Base-by-base conservation (phyloP, 2,888 invertebrate genomes). In the Charanyca ferruginea region DNA sequence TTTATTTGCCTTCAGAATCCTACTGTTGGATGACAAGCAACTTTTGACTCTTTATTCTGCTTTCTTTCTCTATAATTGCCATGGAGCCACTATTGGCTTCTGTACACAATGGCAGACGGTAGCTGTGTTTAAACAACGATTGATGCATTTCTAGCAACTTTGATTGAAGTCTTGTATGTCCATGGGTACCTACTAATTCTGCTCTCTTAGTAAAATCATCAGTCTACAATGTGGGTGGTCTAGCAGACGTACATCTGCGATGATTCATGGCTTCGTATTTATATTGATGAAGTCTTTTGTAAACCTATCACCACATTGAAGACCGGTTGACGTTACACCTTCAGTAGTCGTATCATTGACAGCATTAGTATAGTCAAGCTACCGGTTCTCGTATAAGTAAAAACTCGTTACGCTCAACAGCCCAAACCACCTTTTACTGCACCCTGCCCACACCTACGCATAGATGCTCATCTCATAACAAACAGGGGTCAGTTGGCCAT, bases 401-500 rank as follows among this genome's bases (percentile, higher is more conserved):
- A 61, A 77, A 73, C 58, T 77, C 25, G 61, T 59, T 55, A 62
- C 58, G n/a, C 44, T 54, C 41, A 32, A 25, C 9, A 23, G 2
- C 7, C n/a, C 20, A 75, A 75, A 58, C 38, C 35, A 47, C 20
- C 48, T 51, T 62, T 62, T 38, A 57, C 54, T 66, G 35, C 54
- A 58, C 44, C 61, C 66, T 48, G 51, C 62, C 73, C 16, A 58
- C 77, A 54, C 75, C 69, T 45, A 77, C 79, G 47, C 68, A 38
- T 45, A 55, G 47, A 73, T 57, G 58, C 66, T 66, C 69, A 51
- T 66, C 65, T 62, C 25, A 44, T 42, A 35, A 62, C 59, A 60
- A 48, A 61, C 63, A 60, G 53, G 70, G 77, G 77, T 79, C 80
- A 79, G 54, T 76, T 69, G 77, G 65, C 66, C 66, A 66, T 75